Percentiles rank a stretch among this genome's conserved stretches.
These are phyloP conservation scores for Athetis lepigone DNA, from an alignment of 2,888 invertebrate species.

Conservation along the genomic window DNA sequence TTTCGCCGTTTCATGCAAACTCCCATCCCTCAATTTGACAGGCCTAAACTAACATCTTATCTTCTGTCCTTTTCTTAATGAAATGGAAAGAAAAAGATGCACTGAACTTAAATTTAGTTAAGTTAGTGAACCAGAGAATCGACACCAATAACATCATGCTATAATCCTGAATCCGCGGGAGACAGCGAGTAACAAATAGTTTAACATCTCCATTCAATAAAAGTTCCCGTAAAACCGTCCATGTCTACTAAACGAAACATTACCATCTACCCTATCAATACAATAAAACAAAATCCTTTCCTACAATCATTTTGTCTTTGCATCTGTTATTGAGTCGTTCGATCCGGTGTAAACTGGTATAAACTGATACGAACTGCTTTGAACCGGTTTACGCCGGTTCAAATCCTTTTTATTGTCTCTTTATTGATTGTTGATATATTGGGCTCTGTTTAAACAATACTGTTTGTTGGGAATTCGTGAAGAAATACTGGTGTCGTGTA, in stretches of 20 bases:
- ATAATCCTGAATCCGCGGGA: too few relatives aligned
- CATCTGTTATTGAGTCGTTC: slow-evolving; percentile 67
- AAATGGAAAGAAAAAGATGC: too few relatives aligned
- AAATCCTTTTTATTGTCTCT: slow-evolving; percentile 60
- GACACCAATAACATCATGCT: too few relatives aligned
- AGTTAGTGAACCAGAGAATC: too few relatives aligned
- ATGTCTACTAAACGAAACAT: slow-evolving; percentile 1
- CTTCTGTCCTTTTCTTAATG: too few relatives aligned
- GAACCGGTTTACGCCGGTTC: slow-evolving; percentile 55
- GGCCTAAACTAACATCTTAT: too few relatives aligned
- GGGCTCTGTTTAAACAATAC: slow-evolving; percentile 26
- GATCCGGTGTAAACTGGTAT: slow-evolving; percentile 52
- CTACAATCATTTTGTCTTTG: slow-evolving; percentile 56
- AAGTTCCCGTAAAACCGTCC: background rate
- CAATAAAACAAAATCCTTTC: slow-evolving; percentile 50
- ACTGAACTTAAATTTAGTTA: too few relatives aligned
- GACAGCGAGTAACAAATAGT: background rate
- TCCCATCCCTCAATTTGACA: too few relatives aligned
- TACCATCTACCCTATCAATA: background rate
- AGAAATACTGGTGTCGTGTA: background rate
- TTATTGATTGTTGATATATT: slow-evolving; percentile 51
- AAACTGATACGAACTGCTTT: slow-evolving; percentile 49
- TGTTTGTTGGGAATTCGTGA: background rate
- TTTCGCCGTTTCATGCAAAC: too few relatives aligned
- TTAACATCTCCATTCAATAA: slow-evolving; percentile 18